Percentiles rank a stretch among this genome's conserved stretches.
Evolutionary conservation across 2,888 invertebrate genomes (phyloP).

Genomic region (Cephus nigrinus): DNA sequence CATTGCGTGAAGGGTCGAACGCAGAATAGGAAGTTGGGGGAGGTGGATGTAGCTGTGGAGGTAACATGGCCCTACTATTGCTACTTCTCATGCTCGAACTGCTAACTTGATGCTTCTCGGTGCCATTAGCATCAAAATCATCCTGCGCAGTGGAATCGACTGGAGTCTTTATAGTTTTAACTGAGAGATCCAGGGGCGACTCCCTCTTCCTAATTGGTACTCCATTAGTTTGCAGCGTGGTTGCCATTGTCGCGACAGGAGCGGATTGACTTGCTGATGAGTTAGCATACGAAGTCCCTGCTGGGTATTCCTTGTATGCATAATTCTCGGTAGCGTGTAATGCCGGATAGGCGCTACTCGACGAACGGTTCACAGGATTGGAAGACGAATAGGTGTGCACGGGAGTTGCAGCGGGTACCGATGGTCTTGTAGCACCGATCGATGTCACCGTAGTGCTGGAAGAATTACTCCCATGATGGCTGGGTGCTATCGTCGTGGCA

Average conservation of each 20-base stretch:
- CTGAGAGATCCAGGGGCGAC: conserved; percentile 88
- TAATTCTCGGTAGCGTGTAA: conserved; percentile 39
- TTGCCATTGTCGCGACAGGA: conserved; percentile 29
- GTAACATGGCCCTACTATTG: conserved; percentile 42
- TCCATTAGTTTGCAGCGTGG: conserved; percentile 44
- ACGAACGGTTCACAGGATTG: conserved; percentile 36
- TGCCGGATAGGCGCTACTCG: conserved; percentile 28
- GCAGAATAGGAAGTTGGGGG: conserved; percentile 35
- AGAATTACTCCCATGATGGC: conserved; percentile 52
- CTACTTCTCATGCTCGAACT: conserved; percentile 42
- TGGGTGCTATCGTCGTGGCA: conserved; percentile 58
- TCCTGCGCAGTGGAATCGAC: conserved; percentile 88
- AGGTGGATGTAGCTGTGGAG: conserved; percentile 49
- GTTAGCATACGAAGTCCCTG: conserved; percentile 21
- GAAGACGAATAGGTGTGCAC: conserved; percentile 41
- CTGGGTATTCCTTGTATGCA: conserved; percentile 48
- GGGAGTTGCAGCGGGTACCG: conserved; percentile 33
- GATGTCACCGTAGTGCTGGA: conserved; percentile 55
- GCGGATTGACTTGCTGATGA: conserved; percentile 29
- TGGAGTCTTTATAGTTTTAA: conserved; percentile 88
- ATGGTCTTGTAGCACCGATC: conserved; percentile 43
- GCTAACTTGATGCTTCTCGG: conserved; percentile 45
- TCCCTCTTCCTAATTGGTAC: conserved; percentile 71
- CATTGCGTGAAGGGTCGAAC: conserved; percentile 34
- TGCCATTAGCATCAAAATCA: conserved; percentile 67